Conservation (phyloP, 2,797 vertebrate species). For the Myripristis jacobus region DNA sequence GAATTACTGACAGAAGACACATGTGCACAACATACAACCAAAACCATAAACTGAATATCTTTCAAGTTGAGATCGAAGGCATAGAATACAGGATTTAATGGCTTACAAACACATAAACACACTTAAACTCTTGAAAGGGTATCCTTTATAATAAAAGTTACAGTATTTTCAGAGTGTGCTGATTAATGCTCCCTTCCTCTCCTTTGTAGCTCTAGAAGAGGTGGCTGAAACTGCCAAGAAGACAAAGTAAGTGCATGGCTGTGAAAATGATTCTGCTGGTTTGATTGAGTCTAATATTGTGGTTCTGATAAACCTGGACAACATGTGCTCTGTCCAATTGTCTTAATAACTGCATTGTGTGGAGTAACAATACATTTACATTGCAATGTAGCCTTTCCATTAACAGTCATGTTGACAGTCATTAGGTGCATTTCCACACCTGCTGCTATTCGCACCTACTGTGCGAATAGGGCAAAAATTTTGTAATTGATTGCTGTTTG, state of each 20-base stretch:
- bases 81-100: background rate
- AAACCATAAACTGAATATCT: background rate
- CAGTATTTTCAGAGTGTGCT: conserved; percentile 7
- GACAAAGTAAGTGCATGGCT: conserved; percentile 73
- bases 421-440: too few relatives aligned
- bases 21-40: background rate
- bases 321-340: background rate
- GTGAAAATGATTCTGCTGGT: conserved; percentile 1
- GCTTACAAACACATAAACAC: background rate
- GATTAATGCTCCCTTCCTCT: background rate
- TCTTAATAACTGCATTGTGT: conserved; percentile 14
- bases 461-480: background rate
- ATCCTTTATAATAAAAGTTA: background rate
- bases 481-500: conserved; percentile 12
- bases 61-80: background rate
- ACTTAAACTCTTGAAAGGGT: background rate
- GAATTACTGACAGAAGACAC: conserved; percentile 9
- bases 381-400: background rate
- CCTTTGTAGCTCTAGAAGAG: conserved; percentile 56
- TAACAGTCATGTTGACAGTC: too few relatives aligned
- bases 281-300: background rate
- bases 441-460: too few relatives aligned
- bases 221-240: conserved; percentile 68
- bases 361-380: background rate
- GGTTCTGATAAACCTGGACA: background rate